These are phyloP conservation scores for Sandelia bainsii DNA, from an alignment of 2,797 vertebrate genomes.

Conservation along the genomic window DNA sequence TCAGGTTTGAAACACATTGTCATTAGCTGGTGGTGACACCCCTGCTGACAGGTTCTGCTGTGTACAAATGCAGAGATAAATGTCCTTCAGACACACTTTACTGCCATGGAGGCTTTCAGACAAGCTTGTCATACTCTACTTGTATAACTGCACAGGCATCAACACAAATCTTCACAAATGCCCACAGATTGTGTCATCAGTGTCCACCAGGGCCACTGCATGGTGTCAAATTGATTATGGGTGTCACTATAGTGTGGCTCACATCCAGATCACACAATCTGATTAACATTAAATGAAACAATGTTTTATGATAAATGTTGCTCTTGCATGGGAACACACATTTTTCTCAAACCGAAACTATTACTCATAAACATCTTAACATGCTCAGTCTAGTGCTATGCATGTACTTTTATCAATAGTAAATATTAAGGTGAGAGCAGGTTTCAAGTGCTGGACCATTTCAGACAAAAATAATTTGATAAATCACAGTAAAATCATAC, in stretches of 20 bases:
- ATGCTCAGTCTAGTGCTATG: not conserved
- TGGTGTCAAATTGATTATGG: conserved; percentile 9
- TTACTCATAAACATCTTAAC: not conserved
- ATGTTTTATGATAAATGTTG: conserved; percentile 10
- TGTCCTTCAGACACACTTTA: conserved; percentile 26
- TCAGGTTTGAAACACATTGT: conserved; percentile 54
- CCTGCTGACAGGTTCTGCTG: conserved; percentile 24
- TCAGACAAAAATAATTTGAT: conserved; percentile 1
- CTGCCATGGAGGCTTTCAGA: conserved; percentile 25
- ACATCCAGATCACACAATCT: conserved; percentile 28
- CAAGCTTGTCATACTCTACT: conserved; percentile 13
- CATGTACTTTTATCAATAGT: conserved; percentile 3
- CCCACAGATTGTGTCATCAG: conserved; percentile 7
- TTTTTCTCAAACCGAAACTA: not conserved
- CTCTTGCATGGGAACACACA: not conserved
- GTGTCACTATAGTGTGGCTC: conserved; percentile 20
- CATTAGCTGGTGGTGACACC: conserved; percentile 43
- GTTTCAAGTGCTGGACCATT: not conserved
- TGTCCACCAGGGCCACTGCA: conserved; percentile 20
- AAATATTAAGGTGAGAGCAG: not conserved
- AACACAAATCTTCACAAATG: conserved; percentile 26
- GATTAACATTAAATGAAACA: conserved; percentile 1
- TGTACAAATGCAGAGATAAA: conserved; percentile 32
- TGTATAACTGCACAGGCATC: conserved; percentile 15
- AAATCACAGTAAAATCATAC: conserved; percentile 2